Evolutionary conservation across 2,888 invertebrate genomes (phyloP), one percentile per base, ranked within the genome.

Genomic region (Nephrocerus scutellatus): DNA sequence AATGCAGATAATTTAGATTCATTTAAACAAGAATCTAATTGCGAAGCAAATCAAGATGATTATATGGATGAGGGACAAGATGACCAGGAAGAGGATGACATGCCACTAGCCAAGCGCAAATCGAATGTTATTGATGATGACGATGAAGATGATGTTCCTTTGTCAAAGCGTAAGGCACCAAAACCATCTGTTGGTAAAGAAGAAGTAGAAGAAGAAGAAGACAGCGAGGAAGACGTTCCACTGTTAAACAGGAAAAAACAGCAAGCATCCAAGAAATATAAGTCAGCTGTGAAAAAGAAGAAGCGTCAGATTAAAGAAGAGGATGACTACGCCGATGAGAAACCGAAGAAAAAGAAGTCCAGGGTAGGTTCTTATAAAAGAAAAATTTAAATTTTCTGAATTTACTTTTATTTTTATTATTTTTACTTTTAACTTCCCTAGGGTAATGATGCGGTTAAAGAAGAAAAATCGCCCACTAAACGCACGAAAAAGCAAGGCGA

Each of bases 141-240:
- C 57, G 55, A 59, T 32, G 63, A 62, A 38, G 63, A 64, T 36
- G 62, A 65, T 52, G 55, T 66, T 41, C 65, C 66, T 41, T 52
- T 66, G 46, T 49, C 65, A 26, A 60, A 76, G 51, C 68, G 77
- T 44, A 74, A 63, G 21, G 57, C 60, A 47, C 28, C 47, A n/a
- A 57, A 74, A 60, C 60, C 71, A 54, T n/a, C n/a, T n/a, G n/a
- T n/a, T n/a, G n/a, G n/a, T n/a, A n/a, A n/a, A n/a, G n/a, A n/a
- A n/a, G n/a, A n/a, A n/a, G n/a, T n/a, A n/a, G 56, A 55, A 37
- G 18, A 47, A 3, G 56, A 50, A 15, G 49, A 52, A 20, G 81
- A 80, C 35, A 77, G 77, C 54, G 80, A 84, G 54, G 83, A 84
- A 52, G 82, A 84, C 59, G 49, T 74, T 22, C 85, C 86, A 14